These are phyloP conservation scores for Diadophis punctatus DNA, from an alignment of 2,113 vertebrate species.

Conservation along the genomic window DNA sequence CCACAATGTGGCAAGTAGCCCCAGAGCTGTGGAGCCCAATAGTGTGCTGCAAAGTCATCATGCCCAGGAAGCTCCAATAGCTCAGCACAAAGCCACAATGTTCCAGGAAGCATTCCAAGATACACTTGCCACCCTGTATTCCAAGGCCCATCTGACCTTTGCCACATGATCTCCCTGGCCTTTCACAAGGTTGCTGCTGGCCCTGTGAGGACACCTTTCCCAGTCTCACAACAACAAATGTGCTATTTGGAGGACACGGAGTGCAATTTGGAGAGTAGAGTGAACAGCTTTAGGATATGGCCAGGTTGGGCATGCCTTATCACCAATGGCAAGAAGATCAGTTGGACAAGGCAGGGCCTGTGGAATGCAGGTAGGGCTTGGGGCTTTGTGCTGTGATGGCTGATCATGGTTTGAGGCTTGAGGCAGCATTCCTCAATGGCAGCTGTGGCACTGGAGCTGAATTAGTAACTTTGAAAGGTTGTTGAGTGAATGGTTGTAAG, in stretches of 20 bases:
- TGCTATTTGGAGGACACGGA: neutral
- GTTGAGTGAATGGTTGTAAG: neutral
- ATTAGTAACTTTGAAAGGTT: neutral
- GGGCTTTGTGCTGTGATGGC: neutral
- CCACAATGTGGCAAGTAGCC: neutral
- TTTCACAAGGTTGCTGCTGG: neutral
- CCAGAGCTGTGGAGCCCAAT: neutral
- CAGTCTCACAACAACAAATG: neutral
- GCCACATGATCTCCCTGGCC: neutral
- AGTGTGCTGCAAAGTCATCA: neutral
- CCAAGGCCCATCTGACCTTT: neutral
- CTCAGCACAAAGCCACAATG: neutral
- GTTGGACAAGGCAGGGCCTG: neutral
- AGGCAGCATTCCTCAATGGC: neutral
- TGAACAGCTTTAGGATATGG: neutral
- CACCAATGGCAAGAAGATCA: neutral
- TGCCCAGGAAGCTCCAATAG: neutral
- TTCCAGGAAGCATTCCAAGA: neutral
- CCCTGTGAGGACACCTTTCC: neutral
- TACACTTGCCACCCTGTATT: neutral
- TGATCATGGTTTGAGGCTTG: neutral
- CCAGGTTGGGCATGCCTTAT: neutral
- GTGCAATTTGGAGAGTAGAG: neutral
- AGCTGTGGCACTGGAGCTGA: neutral
- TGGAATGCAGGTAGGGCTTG: neutral